Conservation (phyloP, 1,140 invertebrate genomes). For the Drosophila sturtevanti region DNA sequence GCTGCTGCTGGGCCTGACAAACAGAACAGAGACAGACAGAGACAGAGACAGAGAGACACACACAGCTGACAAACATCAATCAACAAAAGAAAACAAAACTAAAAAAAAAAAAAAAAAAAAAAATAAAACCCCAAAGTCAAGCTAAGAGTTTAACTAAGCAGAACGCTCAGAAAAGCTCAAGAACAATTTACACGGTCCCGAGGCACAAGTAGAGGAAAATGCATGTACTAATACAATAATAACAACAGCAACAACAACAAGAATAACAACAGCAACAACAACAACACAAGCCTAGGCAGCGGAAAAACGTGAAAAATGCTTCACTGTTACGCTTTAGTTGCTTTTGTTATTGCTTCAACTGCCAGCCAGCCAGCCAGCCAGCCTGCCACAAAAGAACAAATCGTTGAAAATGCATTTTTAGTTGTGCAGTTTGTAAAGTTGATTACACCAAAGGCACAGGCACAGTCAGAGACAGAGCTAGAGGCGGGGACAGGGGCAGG, state of each 20-base stretch:
- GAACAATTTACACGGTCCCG: slow-evolving; percentile 54
- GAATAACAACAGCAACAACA: slow-evolving; percentile 13
- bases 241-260: not conserved
- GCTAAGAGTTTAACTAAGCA: slow-evolving; percentile 67
- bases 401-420: slow-evolving; percentile 63
- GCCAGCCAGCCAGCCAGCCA: slow-evolving; percentile 16
- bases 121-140: slow-evolving; percentile 35
- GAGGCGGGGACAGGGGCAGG: slow-evolving; percentile 30
- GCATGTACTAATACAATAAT: not conserved
- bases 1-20: slow-evolving; percentile 43
- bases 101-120: slow-evolving; percentile 40
- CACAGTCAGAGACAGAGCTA: too few species aligned
- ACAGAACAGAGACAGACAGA: not conserved
- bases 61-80: slow-evolving; percentile 77
- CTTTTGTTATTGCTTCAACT: slow-evolving; percentile 30
- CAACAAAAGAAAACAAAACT: slow-evolving; percentile 43
- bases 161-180: slow-evolving; percentile 66
- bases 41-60: slow-evolving; percentile 1
- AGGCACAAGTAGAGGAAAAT: slow-evolving; percentile 15
- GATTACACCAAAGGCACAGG: slow-evolving; percentile 59
- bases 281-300: slow-evolving; percentile 21
- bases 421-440: slow-evolving; percentile 52
- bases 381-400: slow-evolving; percentile 71
- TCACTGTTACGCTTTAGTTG: slow-evolving; percentile 42
- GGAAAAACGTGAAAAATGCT: slow-evolving; percentile 75